phyloP scores from a whole-genome alignment of 2,888 invertebrate species.

The Spatulosminthurus flaviceps region DNA sequence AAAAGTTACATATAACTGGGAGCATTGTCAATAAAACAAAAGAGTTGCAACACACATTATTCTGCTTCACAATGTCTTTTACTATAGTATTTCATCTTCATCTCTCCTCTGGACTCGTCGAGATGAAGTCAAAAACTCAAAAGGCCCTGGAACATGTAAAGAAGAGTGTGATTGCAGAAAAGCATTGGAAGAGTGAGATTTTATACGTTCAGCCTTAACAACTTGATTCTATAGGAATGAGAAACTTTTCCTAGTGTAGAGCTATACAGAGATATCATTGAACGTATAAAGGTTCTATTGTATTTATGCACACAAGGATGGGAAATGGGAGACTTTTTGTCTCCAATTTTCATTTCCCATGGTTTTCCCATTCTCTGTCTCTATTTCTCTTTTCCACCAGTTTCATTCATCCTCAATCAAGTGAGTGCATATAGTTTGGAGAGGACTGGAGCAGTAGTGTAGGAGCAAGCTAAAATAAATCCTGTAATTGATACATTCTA shows the following conservation, averaged over 20 bases:
- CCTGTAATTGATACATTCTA: not conserved
- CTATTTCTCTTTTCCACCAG: not conserved
- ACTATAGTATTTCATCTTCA: not conserved
- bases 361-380: not conserved
- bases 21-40: conserved; percentile 1
- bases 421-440: not conserved
- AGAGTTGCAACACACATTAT: not conserved
- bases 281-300: too few relatives aligned
- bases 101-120: too few relatives aligned
- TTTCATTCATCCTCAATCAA: conserved; percentile 1
- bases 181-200: not conserved
- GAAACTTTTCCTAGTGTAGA: too few relatives aligned
- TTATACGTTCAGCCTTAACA: too few relatives aligned
- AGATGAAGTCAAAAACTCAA: conserved; percentile 18
- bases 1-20: too few relatives aligned
- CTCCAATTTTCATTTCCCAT: not conserved
- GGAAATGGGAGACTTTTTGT: not conserved
- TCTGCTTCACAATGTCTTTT: not conserved
- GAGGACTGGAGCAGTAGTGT: not conserved
- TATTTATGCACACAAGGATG: not conserved
- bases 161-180: not conserved
- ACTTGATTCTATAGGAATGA: too few relatives aligned
- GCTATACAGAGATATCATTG: too few relatives aligned
- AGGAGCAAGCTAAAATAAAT: not conserved
- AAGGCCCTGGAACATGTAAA: not conserved